Percentiles rank a stretch among this genome's conserved stretches.
phyloP scores from a whole-genome alignment of 53 echinoderm and acorn worm species.

The Holothuria scabra region DNA sequence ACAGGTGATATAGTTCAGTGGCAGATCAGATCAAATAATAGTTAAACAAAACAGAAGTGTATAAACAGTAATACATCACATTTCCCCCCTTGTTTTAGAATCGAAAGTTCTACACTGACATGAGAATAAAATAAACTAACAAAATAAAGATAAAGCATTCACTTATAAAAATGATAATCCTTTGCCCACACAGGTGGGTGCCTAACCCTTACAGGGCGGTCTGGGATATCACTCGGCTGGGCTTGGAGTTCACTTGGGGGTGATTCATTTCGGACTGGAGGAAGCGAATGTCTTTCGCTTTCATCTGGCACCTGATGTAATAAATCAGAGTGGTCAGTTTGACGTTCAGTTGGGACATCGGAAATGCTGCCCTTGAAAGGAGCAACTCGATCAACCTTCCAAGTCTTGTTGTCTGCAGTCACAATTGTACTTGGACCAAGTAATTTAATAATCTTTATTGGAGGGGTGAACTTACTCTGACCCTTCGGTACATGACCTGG shows the following conservation, averaged over 20 bases:
- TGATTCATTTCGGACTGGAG: not conserved
- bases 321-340: not conserved
- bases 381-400: not conserved
- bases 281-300: not conserved
- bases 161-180: slow-evolving; percentile 1
- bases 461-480: not conserved
- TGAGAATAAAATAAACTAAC: too few species aligned
- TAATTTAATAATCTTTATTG: slow-evolving; percentile 7
- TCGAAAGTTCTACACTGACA: too few species aligned
- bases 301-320: slow-evolving; percentile 13
- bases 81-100: too few species aligned
- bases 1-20: too few species aligned
- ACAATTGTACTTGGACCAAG: slow-evolving; percentile 5
- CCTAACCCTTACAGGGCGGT: not conserved
- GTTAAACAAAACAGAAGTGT: too few species aligned
- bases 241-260: too few species aligned
- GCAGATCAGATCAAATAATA: too few species aligned
- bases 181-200: slow-evolving; percentile 2
- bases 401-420: slow-evolving; percentile 13
- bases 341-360: not conserved
- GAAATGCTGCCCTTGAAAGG: not conserved
- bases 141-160: too few species aligned
- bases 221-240: not conserved
- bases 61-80: too few species aligned
- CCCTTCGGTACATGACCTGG: slow-evolving; percentile 8